Conservation (phyloP, 2,888 invertebrate genomes). For the Perdita meconis region DNA sequence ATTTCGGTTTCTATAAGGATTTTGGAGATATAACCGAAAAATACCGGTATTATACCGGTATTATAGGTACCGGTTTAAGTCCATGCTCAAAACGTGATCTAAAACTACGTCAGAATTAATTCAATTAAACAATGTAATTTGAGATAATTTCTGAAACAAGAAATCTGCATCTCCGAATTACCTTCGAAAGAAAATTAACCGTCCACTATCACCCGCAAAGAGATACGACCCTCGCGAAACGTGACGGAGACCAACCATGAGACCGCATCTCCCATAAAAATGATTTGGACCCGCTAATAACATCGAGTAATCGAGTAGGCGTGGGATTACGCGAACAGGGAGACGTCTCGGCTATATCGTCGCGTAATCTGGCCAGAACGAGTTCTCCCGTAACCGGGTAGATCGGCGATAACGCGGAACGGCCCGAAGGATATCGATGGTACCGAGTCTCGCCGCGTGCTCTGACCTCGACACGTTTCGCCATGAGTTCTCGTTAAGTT, state of each 20-base stretch:
- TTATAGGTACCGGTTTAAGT: no score
- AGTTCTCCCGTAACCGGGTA: constrained; percentile 4
- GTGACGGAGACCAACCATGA: constrained; percentile 39
- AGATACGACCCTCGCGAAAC: constrained; percentile 44
- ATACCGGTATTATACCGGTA: no score
- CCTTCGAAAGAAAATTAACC: constrained; percentile 16
- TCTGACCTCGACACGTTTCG: constrained; percentile 53
- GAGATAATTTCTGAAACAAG: no score
- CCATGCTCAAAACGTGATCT: no score
- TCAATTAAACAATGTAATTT: no score
- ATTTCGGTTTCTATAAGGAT: no score
- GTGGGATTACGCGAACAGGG: constrained; percentile 42
- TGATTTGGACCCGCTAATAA: constrained; percentile 27
- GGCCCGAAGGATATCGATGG: constrained; percentile 18
- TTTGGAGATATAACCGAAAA: no score
- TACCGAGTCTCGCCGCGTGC: constrained; percentile 6
- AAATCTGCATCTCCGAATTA: neutral
- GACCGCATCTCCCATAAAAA: constrained; percentile 12
- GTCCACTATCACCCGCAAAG: constrained; percentile 38
- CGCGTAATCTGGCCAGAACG: constrained; percentile 8
- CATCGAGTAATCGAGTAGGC: constrained; percentile 30
- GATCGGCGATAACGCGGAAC: constrained; percentile 22
- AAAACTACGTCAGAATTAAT: no score
- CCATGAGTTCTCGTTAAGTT: constrained; percentile 38
- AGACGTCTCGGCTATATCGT: constrained; percentile 59